phyloP scores from a whole-genome alignment of 2,888 invertebrate species.

The Lissocephala sabroskyi region DNA sequence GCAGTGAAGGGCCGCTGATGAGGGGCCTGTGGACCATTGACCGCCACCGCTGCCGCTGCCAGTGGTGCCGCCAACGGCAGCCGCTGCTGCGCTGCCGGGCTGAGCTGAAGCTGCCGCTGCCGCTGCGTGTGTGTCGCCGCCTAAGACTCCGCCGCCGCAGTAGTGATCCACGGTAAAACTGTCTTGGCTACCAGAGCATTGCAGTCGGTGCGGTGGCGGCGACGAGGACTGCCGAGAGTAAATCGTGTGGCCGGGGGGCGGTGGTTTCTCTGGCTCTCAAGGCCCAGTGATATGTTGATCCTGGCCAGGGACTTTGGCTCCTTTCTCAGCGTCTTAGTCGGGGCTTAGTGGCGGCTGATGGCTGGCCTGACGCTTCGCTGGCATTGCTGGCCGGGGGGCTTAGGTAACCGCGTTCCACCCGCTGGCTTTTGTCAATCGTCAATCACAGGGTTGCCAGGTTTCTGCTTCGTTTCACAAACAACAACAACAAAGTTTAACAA shows the following conservation, averaged over 20 bases:
- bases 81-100: constrained; percentile 10
- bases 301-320: neutral
- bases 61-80: constrained; percentile 10
- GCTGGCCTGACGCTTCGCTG: neutral
- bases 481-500: constrained; percentile 22
- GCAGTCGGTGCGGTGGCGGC: constrained; percentile 73
- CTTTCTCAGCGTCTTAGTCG: neutral
- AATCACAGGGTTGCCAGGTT: constrained; percentile 27
- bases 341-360: neutral
- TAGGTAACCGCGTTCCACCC: constrained; percentile 16
- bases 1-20: constrained; percentile 29
- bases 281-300: constrained; percentile 7
- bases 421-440: neutral
- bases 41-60: constrained; percentile 24
- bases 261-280: neutral
- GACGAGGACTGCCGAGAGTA: constrained; percentile 73
- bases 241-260: constrained; percentile 49
- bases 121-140: constrained; percentile 55
- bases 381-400: neutral
- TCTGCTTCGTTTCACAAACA: constrained; percentile 13
- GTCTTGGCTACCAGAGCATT: constrained; percentile 74
- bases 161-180: constrained; percentile 73
- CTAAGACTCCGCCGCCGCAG: constrained; percentile 70
- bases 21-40: constrained; percentile 68
- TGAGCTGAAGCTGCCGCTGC: constrained; percentile 39